Evolutionary conservation across 2,113 vertebrate genomes (phyloP).

Genomic region (Azemiops feae): DNA sequence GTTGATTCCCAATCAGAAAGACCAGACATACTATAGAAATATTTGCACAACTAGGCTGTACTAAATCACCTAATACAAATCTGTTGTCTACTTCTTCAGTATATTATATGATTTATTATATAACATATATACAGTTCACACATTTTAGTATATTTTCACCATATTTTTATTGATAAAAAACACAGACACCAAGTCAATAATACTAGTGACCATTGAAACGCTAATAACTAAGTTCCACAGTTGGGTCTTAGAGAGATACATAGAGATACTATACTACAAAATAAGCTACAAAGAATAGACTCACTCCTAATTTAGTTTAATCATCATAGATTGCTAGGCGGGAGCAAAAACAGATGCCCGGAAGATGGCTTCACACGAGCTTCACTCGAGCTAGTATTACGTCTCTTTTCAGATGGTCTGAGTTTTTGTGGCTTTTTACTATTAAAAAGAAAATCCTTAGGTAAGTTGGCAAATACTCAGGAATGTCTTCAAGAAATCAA

Average conservation of each 20-base stretch:
- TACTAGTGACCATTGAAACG: background rate
- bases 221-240: background rate
- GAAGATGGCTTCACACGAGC: background rate
- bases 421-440: background rate
- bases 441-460: background rate
- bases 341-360: background rate
- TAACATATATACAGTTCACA: fast-evolving
- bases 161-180: background rate
- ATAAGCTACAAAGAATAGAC: background rate
- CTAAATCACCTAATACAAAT: background rate
- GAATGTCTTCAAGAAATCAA: background rate
- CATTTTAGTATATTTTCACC: background rate
- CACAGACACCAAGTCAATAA: background rate
- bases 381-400: background rate
- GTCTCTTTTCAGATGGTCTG: background rate
- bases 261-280: background rate
- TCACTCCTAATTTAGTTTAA: too few relatives aligned
- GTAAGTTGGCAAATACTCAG: background rate
- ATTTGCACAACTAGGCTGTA: background rate
- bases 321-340: background rate
- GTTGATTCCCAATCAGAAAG: background rate
- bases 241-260: background rate
- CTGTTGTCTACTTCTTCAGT: background rate
- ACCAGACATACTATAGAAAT: background rate
- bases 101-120: background rate